Conservation (phyloP, 2,888 invertebrate species). For the Dryococelus australis region DNA sequence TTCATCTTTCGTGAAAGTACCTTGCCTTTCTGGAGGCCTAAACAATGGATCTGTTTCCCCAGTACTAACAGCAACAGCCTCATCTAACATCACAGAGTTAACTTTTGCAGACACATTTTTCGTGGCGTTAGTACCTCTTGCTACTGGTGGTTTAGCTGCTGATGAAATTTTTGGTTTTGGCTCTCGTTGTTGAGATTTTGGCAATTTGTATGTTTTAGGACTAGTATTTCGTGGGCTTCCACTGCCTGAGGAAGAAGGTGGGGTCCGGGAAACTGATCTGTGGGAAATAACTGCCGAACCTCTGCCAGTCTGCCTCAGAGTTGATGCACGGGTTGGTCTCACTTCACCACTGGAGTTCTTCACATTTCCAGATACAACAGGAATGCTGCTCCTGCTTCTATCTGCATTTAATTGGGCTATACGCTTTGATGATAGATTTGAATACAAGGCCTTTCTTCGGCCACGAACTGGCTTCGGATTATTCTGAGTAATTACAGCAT, state of each 20-base stretch:
- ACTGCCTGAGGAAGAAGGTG: slow-evolving; percentile 51
- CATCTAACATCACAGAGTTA: slow-evolving; percentile 17
- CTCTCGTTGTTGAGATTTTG: slow-evolving; percentile 42
- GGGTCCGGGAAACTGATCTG: slow-evolving; percentile 51
- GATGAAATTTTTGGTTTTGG: slow-evolving; percentile 51
- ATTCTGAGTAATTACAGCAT: slow-evolving; percentile 44
- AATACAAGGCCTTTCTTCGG: slow-evolving; percentile 72
- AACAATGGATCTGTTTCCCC: slow-evolving; percentile 55
- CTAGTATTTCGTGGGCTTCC: slow-evolving; percentile 43
- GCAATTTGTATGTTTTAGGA: slow-evolving; percentile 31
- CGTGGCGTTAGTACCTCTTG: slow-evolving; percentile 33
- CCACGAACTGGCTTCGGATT: slow-evolving; percentile 70
- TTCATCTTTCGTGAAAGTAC: slow-evolving; percentile 92
- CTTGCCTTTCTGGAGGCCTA: slow-evolving; percentile 77
- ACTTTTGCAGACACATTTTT: slow-evolving; percentile 16
- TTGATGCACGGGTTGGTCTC: slow-evolving; percentile 52
- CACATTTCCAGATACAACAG: slow-evolving; percentile 43
- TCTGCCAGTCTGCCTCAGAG: slow-evolving; percentile 54
- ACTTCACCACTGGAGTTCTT: slow-evolving; percentile 35
- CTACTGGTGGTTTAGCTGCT: slow-evolving; percentile 29
- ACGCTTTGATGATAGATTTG: slow-evolving; percentile 65
- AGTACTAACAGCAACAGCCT: neutral
- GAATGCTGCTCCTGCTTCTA: slow-evolving; percentile 47
- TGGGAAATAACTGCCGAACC: slow-evolving; percentile 50
- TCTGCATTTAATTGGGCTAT: slow-evolving; percentile 47